A percentile compares a stretch with the other conserved stretches of the same genome.
These are phyloP conservation scores for Elaphurus davidianus DNA, from an alignment of 2,113 vertebrate species.

Conservation along the genomic window DNA sequence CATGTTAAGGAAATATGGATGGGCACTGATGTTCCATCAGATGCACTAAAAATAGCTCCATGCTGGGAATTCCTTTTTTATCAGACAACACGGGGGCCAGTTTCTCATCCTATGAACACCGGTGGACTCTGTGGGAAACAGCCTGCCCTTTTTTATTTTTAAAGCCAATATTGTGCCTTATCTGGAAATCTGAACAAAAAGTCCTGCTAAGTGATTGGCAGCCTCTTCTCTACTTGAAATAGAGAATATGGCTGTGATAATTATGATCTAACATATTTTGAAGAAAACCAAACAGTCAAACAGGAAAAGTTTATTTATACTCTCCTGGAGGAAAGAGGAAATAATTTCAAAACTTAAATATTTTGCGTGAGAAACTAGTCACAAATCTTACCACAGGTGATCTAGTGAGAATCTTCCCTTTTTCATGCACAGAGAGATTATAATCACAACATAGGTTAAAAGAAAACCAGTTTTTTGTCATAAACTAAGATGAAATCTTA, in stretches of 20 bases:
- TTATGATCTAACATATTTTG: not conserved
- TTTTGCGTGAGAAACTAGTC: not conserved
- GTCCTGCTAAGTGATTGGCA: constrained; percentile 10
- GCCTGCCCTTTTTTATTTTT: constrained; percentile 18
- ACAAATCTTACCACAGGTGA: not conserved
- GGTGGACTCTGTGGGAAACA: not conserved
- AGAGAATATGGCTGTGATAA: constrained; percentile 43
- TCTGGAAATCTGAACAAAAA: constrained; percentile 44
- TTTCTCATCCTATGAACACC: constrained; percentile 28
- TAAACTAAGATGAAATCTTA: constrained; percentile 22
- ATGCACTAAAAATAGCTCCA: constrained; percentile 59
- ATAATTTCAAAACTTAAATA: constrained; percentile 58
- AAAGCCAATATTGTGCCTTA: constrained; percentile 30
- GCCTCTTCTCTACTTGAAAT: constrained; percentile 5
- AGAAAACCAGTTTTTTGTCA: constrained; percentile 1
- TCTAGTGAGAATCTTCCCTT: not conserved
- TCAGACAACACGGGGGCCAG: not conserved
- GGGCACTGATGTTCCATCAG: not conserved
- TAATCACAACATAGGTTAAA: not conserved
- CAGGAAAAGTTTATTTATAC: constrained; percentile 42
- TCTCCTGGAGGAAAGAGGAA: constrained; percentile 58
- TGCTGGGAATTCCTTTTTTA: constrained; percentile 65
- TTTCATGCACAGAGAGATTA: not conserved
- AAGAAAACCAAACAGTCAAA: constrained; percentile 51
- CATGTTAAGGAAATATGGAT: constrained; percentile 56